Evolutionary conservation across 2,888 invertebrate genomes (phyloP).

Genomic region (Papilio elwesi): DNA sequence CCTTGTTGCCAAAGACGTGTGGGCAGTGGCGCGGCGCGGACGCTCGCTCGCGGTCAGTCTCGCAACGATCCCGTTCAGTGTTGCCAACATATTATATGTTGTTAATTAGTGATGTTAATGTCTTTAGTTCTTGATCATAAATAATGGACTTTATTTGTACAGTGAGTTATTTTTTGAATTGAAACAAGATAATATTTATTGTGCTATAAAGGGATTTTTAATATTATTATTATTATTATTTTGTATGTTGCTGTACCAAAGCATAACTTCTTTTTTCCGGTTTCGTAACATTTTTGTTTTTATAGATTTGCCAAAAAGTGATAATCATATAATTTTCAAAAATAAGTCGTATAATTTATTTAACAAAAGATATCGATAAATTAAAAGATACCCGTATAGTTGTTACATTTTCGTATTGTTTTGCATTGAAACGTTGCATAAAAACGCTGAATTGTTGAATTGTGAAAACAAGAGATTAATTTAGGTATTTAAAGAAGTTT

Average conservation of each 20-base stretch:
- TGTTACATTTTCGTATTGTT: too few species aligned
- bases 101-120: conserved; percentile 17
- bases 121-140: neutral
- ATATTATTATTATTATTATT: neutral
- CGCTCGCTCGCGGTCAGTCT: conserved; percentile 65
- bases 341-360: neutral
- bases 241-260: neutral
- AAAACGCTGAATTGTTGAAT: too few species aligned
- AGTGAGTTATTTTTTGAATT: conserved; percentile 1
- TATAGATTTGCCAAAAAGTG: neutral
- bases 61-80: conserved; percentile 51
- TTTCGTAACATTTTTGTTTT: neutral
- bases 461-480: too few species aligned
- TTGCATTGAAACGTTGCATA: too few species aligned
- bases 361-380: neutral
- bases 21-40: conserved; percentile 69
- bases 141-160: conserved; percentile 7
- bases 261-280: neutral
- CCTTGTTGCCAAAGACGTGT: conserved; percentile 64
- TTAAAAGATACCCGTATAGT: too few species aligned
- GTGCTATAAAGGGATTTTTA: too few species aligned
- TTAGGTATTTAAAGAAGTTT: neutral
- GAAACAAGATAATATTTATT: too few species aligned
- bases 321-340: neutral
- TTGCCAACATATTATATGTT: conserved; percentile 47